phyloP scores from a whole-genome alignment of 2,113 vertebrate species.

The Hemicordylus capensis region DNA sequence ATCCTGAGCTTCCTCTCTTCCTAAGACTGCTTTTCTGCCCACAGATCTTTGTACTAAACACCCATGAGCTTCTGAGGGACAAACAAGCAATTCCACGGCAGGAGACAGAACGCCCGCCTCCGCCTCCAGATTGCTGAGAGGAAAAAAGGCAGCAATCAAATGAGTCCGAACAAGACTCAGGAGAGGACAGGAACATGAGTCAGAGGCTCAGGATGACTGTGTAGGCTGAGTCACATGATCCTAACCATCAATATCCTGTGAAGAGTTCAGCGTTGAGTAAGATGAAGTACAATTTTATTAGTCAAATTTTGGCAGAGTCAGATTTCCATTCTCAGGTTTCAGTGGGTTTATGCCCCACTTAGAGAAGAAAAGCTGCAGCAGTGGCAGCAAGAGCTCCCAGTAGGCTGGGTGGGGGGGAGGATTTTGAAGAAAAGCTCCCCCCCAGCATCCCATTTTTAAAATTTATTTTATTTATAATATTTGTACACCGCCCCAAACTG shows the following conservation, averaged over 20 bases:
- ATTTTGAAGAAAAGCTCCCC: too few species aligned
- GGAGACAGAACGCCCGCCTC: background rate
- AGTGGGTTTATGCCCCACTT: too few species aligned
- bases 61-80: background rate
- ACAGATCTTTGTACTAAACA: background rate
- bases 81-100: background rate
- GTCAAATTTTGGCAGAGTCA: background rate
- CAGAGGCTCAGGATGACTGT: conserved; percentile 5
- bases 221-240: background rate
- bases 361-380: background rate
- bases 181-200: background rate
- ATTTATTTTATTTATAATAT: too few species aligned
- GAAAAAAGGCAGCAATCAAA: background rate
- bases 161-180: background rate
- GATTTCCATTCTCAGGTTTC: background rate
- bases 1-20: too few species aligned
- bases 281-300: background rate
- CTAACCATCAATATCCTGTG: background rate
- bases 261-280: background rate
- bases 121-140: background rate
- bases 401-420: too few species aligned
- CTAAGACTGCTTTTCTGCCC: background rate
- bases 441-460: too few species aligned
- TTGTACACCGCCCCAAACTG: too few species aligned
- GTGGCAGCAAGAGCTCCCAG: too few species aligned